Percentiles rank a stretch among this genome's conserved stretches.
Conservation (phyloP, 1,140 invertebrate species). For the Neodiprion fabricii region DNA sequence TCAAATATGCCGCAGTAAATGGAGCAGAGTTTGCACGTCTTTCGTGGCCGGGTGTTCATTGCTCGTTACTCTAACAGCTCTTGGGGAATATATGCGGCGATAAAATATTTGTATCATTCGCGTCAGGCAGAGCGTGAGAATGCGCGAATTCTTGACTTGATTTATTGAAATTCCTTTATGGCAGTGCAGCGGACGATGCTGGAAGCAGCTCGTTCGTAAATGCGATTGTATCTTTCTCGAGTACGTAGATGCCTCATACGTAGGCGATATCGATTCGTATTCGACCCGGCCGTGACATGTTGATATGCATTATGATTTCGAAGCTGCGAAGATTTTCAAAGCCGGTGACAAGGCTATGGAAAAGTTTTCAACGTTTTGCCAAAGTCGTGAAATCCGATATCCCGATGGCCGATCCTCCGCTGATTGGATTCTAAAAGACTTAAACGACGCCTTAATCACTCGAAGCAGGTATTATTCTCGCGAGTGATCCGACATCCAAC, state of each 20-base stretch:
- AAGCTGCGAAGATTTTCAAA: neutral
- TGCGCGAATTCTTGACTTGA: neutral
- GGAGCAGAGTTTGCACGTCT: no score
- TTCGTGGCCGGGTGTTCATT: no score
- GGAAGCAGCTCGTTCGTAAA: neutral
- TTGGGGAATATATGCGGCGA: neutral
- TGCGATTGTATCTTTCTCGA: neutral
- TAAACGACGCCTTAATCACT: neutral
- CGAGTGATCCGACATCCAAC: neutral
- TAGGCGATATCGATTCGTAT: neutral
- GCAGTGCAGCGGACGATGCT: neutral
- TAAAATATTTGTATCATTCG: neutral
- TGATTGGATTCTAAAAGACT: neutral
- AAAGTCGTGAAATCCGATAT: constrained; percentile 2
- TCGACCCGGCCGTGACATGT: neutral
- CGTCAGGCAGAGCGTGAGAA: neutral
- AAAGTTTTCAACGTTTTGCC: neutral
- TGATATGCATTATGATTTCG: neutral
- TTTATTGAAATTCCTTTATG: constrained; percentile 1
- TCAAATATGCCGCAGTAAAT: no score
- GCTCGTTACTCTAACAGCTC: neutral
- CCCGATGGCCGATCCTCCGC: neutral
- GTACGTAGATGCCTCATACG: neutral
- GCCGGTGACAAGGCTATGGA: neutral
- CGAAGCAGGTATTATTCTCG: neutral